Evolutionary conservation across 2,888 invertebrate species (phyloP).

Genomic region (Nephrotoma flavescens): DNA sequence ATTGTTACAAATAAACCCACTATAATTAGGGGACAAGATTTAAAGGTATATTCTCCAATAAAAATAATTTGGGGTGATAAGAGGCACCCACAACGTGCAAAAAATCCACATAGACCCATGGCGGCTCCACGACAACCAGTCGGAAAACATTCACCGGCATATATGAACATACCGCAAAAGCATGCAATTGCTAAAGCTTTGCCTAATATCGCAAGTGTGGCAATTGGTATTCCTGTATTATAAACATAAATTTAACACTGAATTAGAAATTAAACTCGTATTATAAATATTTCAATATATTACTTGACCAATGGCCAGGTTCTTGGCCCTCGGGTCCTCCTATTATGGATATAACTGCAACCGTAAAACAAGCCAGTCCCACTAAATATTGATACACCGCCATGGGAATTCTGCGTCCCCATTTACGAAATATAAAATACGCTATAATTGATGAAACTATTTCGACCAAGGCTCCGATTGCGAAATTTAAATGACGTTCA

Average conservation of each 20-base stretch:
- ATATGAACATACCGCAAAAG: slow-evolving; percentile 31
- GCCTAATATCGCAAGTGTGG: slow-evolving; percentile 25
- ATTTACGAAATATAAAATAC: slow-evolving; percentile 27
- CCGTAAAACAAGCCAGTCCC: slow-evolving; percentile 28
- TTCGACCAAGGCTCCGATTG: slow-evolving; percentile 34
- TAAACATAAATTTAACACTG: slow-evolving; percentile 11
- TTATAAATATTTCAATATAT: not conserved
- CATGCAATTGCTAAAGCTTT: slow-evolving; percentile 33
- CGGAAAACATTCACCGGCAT: slow-evolving; percentile 28
- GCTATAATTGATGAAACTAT: slow-evolving; percentile 28
- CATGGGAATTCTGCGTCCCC: slow-evolving; percentile 32
- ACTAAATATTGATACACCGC: slow-evolving; percentile 28
- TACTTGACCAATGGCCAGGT: not conserved
- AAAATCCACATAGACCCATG: slow-evolving; percentile 33
- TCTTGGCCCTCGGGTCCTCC: not conserved
- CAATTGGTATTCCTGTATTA: not conserved
- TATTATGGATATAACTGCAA: slow-evolving; percentile 22
- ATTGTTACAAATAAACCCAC: slow-evolving; percentile 13
- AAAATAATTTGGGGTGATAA: slow-evolving; percentile 29
- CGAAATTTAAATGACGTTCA: slow-evolving; percentile 34
- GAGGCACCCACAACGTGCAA: slow-evolving; percentile 34
- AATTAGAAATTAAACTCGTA: slow-evolving; percentile 6
- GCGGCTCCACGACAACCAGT: slow-evolving; percentile 28
- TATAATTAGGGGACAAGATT: slow-evolving; percentile 13
- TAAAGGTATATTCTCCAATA: slow-evolving; percentile 10